Evolutionary conservation across 2,888 invertebrate species (phyloP).

Genomic region (Incurvaria masculella): DNA sequence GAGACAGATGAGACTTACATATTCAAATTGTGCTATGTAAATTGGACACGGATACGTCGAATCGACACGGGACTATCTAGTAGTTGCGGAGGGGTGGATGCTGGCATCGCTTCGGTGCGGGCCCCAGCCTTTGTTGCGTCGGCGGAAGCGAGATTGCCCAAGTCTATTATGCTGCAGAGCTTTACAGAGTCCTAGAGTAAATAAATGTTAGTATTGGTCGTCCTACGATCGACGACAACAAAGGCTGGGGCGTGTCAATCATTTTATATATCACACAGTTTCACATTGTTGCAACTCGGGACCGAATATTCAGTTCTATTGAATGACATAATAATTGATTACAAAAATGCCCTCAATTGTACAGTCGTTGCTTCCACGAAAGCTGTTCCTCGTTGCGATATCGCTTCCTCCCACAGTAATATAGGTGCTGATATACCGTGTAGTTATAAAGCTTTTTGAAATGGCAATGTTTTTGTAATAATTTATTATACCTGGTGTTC

Average conservation of each 20-base stretch:
- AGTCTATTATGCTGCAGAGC: no score
- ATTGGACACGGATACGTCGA: not conserved
- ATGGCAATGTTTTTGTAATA: not conserved
- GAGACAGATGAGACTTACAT: not conserved
- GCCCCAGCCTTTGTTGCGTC: conserved; percentile 37
- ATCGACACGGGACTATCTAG: conserved; percentile 32
- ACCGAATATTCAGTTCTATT: no score
- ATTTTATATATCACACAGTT: no score
- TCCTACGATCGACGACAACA: no score
- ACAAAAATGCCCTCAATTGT: not conserved
- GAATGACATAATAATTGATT: not conserved
- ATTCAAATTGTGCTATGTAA: conserved; percentile 36
- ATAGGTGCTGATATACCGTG: not conserved
- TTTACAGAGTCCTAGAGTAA: no score
- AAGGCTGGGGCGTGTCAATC: no score
- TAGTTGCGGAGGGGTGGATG: conserved; percentile 36
- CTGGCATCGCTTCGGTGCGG: conserved; percentile 34
- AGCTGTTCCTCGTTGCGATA: not conserved
- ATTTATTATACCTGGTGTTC: not conserved
- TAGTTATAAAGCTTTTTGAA: not conserved
- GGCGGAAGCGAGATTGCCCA: no score
- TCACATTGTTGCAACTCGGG: no score
- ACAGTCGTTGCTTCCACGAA: no score
- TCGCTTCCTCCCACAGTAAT: not conserved
- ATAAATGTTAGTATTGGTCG: no score